Evolutionary conservation across 2,113 vertebrate species (phyloP), one percentile per base, ranked within the genome.

Genomic region (Clupea harengus): DNA sequence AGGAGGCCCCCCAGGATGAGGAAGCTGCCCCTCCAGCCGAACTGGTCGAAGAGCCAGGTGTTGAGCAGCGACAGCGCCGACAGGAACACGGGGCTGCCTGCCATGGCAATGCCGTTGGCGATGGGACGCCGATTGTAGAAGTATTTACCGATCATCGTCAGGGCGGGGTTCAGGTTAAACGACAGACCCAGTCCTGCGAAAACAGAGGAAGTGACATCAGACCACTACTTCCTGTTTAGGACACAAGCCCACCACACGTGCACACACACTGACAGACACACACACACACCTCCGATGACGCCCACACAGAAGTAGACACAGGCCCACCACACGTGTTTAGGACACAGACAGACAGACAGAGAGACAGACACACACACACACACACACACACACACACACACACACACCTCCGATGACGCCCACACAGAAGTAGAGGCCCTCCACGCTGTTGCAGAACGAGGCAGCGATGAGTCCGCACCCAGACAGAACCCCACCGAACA

Each of bases 61-160:
- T 99, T 99, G 57, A 99, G 84, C 0, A 98, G 98, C 0, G 98
- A 97, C 90, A 99, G 90, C 0, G 97, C 99, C 72, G 96, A 99
- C 64, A 99, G 95, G 84, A 99, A 98, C n/a, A 99, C 98, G 0
- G 98, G 98, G 90, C 98, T 99, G 88, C 98, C 98, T 0, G 98
- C 98, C 98, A 99, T 99, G 0, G 98, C 98, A 72, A 99, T 93
- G 22, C 98, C 98, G 0, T 99, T 99, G 72, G 98, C 98, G 86
- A 99, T 92, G 0, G 98, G 98, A 11, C 98, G 96, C 0, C 85
- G 95, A 87, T 97, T 96, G 93, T 94, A 99, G 93, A 99, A 99
- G 89, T 99, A 99, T 88, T 97, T 99, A 57, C 98, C 98, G 0
- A 99, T 99, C 98, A 99, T 99, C 0, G 98, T 99, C 88, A 99